A percentile compares a stretch with the other conserved stretches of the same genome.
Conservation (phyloP, 2,797 vertebrate genomes). For the Sphenodon punctatus region DNA sequence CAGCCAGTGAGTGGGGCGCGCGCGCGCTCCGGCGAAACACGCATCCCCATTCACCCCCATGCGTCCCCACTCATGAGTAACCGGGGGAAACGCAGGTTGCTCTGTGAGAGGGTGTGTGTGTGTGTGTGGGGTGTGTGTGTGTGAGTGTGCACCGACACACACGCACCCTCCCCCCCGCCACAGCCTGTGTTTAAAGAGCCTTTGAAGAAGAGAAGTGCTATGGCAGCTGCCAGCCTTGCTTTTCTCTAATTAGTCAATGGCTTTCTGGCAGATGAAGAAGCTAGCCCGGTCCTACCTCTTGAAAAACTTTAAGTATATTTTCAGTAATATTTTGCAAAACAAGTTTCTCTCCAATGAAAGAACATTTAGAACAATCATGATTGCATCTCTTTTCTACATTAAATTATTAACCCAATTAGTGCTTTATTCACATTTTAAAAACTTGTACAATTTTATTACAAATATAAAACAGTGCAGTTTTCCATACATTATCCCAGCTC, state of each 20-base stretch:
- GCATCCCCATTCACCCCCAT: too few relatives aligned
- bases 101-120: too few relatives aligned
- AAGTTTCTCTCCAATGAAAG: conserved; percentile 67
- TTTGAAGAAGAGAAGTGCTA: too few relatives aligned
- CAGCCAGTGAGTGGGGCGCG: too few relatives aligned
- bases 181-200: too few relatives aligned
- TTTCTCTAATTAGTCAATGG: conserved; percentile 58
- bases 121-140: too few relatives aligned
- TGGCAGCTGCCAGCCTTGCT: too few relatives aligned
- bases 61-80: too few relatives aligned
- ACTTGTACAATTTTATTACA: conserved; percentile 79
- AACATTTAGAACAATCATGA: conserved; percentile 72
- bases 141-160: too few relatives aligned
- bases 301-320: conserved; percentile 69
- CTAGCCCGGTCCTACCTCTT: conserved; percentile 67
- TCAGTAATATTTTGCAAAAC: conserved; percentile 63
- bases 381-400: conserved; percentile 74
- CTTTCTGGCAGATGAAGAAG: conserved; percentile 65
- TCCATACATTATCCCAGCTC: conserved; percentile 78
- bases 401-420: conserved; percentile 79
- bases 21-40: too few relatives aligned
- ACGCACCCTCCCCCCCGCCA: too few relatives aligned
- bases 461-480: conserved; percentile 77
- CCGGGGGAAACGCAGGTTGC: too few relatives aligned
- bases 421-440: conserved; percentile 80